Evolutionary conservation across 1,140 invertebrate genomes (phyloP).

Genomic region (Ips nitidus): DNA sequence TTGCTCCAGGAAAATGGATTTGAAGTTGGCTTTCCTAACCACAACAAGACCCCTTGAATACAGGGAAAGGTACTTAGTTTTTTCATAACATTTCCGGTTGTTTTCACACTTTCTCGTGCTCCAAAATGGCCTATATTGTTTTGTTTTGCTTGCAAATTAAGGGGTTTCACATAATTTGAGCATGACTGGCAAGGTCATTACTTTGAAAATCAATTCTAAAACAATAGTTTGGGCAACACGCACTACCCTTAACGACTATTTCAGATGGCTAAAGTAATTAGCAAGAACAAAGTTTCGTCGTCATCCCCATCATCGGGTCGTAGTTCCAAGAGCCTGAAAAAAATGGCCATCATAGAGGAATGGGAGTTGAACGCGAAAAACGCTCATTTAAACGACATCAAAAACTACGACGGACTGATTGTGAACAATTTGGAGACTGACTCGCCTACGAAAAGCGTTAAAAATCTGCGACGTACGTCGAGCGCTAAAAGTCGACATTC

Average conservation of each 20-base stretch:
- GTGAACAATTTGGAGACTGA: not conserved
- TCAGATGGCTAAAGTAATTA: constrained; percentile 11
- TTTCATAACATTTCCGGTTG: too few species aligned
- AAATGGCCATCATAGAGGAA: constrained; percentile 25
- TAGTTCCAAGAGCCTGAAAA: constrained; percentile 18
- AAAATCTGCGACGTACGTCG: constrained; percentile 3
- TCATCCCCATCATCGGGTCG: not conserved
- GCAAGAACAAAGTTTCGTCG: not conserved
- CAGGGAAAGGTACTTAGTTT: too few species aligned
- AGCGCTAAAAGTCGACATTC: constrained; percentile 19
- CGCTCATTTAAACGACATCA: not conserved
- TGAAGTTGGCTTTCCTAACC: too few species aligned
- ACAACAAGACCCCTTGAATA: too few species aligned
- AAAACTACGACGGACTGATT: not conserved
- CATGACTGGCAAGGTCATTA: too few species aligned
- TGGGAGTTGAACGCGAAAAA: constrained; percentile 27
- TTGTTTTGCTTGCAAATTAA: too few species aligned
- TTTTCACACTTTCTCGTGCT: too few species aligned
- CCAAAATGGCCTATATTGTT: too few species aligned
- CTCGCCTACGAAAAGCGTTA: constrained; percentile 12
- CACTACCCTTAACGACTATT: not conserved
- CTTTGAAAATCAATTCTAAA: too few species aligned
- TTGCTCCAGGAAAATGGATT: too few species aligned
- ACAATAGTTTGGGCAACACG: too few species aligned
- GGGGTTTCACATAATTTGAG: too few species aligned